These are phyloP conservation scores for Neopipo cinnamomea DNA, from an alignment of 2,113 vertebrate genomes.

Conservation along the genomic window DNA sequence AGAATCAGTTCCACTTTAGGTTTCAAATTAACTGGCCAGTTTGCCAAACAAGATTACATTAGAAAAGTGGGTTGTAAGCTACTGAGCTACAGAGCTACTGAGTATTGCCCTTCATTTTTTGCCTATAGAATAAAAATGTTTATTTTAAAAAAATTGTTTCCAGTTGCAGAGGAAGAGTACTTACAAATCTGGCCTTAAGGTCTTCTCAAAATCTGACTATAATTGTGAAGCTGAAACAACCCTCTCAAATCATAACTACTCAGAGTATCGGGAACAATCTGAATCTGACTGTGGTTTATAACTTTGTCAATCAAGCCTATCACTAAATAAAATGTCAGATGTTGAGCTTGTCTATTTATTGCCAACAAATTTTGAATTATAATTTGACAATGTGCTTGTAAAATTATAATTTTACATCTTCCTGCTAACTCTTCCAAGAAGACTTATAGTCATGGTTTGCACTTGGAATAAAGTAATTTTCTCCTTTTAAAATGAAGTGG, in stretches of 20 bases:
- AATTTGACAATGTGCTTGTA: background rate
- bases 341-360: background rate
- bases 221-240: background rate
- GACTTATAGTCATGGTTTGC: background rate
- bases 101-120: background rate
- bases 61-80: background rate
- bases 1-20: background rate
- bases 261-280: background rate
- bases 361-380: background rate
- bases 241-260: background rate
- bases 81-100: background rate
- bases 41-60: background rate
- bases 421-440: background rate
- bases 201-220: background rate
- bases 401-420: background rate
- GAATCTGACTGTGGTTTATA: background rate
- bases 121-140: background rate
- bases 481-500: background rate
- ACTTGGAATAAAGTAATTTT: background rate
- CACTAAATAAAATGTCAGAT: constrained; percentile 11
- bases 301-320: background rate
- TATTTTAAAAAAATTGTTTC: background rate
- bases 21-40: background rate
- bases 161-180: background rate
- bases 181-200: background rate